These are phyloP conservation scores for Coptodon rendalli DNA, from an alignment of 2,113 vertebrate genomes.

Conservation along the genomic window DNA sequence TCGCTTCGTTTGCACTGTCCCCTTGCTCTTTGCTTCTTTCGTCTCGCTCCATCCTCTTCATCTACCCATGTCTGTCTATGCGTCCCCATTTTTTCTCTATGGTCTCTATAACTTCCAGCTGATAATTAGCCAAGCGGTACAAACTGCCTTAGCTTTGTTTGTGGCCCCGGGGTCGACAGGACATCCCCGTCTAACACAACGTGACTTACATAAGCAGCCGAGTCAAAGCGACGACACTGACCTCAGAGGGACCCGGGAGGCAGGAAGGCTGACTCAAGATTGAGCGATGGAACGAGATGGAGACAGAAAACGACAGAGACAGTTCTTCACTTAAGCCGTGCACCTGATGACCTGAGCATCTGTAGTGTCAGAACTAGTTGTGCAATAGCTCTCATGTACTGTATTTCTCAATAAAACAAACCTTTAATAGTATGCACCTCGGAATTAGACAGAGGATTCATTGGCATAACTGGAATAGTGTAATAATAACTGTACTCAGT, in stretches of 20 bases:
- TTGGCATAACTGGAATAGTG: not conserved
- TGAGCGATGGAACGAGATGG: not conserved
- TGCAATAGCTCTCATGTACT: not conserved
- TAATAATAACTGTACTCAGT: not conserved
- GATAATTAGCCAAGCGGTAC: slow-evolving; percentile 32
- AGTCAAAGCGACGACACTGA: slow-evolving; percentile 18
- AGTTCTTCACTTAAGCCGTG: not conserved
- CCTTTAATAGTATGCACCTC: not conserved
- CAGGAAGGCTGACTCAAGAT: slow-evolving; percentile 3
- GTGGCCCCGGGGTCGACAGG: not conserved
- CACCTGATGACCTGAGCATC: not conserved
- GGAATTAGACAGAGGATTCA: not conserved
- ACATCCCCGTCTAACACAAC: not conserved
- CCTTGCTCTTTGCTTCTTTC: not conserved
- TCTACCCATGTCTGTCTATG: not conserved
- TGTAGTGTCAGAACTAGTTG: not conserved
- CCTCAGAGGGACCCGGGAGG: slow-evolving; percentile 5
- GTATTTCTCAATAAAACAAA: not conserved
- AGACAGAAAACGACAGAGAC: not conserved
- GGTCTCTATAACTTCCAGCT: not conserved
- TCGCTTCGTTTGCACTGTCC: not conserved
- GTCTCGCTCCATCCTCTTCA: not conserved
- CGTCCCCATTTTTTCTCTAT: not conserved
- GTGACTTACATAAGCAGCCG: not conserved
- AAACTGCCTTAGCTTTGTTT: slow-evolving; percentile 3